Percentiles rank a stretch among this genome's conserved stretches.
These are phyloP conservation scores for Melipona bicolor DNA, from an alignment of 2,888 invertebrate species.

Conservation along the genomic window DNA sequence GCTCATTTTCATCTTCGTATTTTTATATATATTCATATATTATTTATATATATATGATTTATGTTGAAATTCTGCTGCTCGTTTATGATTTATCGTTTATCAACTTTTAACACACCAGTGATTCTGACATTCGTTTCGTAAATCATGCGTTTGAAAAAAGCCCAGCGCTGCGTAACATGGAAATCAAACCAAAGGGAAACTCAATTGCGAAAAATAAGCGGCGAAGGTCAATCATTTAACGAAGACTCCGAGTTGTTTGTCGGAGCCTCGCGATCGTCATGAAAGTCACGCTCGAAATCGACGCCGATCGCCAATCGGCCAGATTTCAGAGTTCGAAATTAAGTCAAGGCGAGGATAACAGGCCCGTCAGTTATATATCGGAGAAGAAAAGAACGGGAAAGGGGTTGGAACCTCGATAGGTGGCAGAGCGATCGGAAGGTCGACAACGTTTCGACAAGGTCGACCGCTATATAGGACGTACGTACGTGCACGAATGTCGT, in stretches of 20 bases:
- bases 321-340: conserved; percentile 30
- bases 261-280: conserved; percentile 20
- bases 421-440: background rate
- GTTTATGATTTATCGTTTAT: background rate
- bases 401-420: background rate
- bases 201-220: conserved; percentile 21
- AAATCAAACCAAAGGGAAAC: conserved; percentile 18
- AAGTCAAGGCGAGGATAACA: conserved; percentile 54
- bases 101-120: background rate
- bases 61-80: background rate
- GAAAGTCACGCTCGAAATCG: conserved; percentile 50
- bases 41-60: background rate
- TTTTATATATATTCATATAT: no score
- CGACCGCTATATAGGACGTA: conserved; percentile 28
- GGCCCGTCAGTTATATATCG: conserved; percentile 11
- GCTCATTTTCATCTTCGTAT: no score
- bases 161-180: background rate
- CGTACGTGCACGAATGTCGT: conserved; percentile 36
- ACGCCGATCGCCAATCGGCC: conserved; percentile 12
- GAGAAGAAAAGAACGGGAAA: background rate
- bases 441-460: conserved; percentile 39
- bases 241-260: conserved; percentile 6
- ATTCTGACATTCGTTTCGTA: background rate
- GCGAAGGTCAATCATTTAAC: conserved; percentile 28
- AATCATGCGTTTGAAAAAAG: no score